These are phyloP conservation scores for Amphilophus citrinellus DNA, from an alignment of 2,113 vertebrate genomes.

Conservation along the genomic window DNA sequence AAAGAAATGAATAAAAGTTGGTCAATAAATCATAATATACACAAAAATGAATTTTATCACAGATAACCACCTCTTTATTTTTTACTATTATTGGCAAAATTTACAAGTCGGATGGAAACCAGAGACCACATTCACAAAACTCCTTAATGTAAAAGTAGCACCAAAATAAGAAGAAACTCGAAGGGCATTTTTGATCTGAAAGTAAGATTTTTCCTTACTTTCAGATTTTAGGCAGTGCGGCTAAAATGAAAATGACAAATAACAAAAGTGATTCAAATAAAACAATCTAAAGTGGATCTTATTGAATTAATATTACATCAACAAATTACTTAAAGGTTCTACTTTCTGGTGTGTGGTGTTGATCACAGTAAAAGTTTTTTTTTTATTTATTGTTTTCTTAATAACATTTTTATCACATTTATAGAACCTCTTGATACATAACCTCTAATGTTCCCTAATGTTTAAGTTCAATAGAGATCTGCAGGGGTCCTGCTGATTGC, in stretches of 20 bases:
- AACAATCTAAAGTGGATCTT: neutral
- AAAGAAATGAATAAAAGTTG: neutral
- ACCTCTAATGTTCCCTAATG: neutral
- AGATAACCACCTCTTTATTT: neutral
- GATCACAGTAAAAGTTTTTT: neutral
- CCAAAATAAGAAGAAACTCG: neutral
- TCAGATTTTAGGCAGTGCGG: neutral
- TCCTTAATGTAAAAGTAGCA: neutral
- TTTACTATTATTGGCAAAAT: neutral
- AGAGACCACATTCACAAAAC: neutral
- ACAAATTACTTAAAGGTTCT: neutral
- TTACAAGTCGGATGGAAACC: neutral
- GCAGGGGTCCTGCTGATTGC: slow-evolving; percentile 19
- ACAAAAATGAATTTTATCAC: neutral
- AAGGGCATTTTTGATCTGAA: neutral
- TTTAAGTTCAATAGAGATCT: neutral
- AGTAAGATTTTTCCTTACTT: neutral
- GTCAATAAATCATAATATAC: neutral
- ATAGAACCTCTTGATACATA: neutral
- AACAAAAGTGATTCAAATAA: neutral
- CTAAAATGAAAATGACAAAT: neutral
- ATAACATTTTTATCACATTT: neutral
- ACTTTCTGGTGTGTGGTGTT: neutral
- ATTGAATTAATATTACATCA: neutral
- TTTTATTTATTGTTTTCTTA: neutral